Base-by-base conservation (phyloP, 1,140 invertebrate genomes). In the Halictus rubicundus region DNA sequence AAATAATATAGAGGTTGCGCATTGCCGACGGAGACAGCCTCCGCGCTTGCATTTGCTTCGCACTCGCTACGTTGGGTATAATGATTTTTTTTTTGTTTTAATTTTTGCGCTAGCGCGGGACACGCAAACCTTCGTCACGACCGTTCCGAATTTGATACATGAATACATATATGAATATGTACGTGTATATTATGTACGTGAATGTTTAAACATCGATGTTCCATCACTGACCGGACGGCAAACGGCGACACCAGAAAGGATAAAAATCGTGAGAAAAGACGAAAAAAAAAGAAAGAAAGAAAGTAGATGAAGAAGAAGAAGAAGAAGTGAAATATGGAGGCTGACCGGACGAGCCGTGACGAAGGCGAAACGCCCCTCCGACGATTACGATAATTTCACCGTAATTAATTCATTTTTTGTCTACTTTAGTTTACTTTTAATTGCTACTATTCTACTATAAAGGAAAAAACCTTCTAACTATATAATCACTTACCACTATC, bases 401-500 rank as follows among this genome's bases (percentile, higher is more conserved):
- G 86, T 90, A 85, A 90, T 91, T 86, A 85, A 88, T 88, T 88
- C 84, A 78, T 88, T 83, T 87, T 87, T 87, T 87, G 73, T 89
- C 81, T 89, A 87, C 80, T 89, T 88, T 90, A 90, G 89, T 91
- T 91, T 91, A 91, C 54, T 79, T 90, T 90, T 90, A 90, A 91
- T 90, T 81, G 81, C 88, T 90, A 89, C 72, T 90, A 89, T 87
- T 88, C 82, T 89, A 89, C 75, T 87, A 84, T 88, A 86, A 83
- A 82, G 79, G 64, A 71, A 65, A 82, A 82, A 84, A 68, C 73
- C 54, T 82, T 85, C 84, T 88, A 52, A 88, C 88, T 91, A 90
- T 90, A 89, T 91, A 90, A 89, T 85, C 84, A 80, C 83, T 85
- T 89, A 89, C 78, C 87, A 87, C 84, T 78, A 86, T 79, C 81